A percentile compares a stretch with the other conserved stretches of the same genome.
Conservation (phyloP, 2,797 vertebrate genomes). For the Rhinophrynus dorsalis region DNA sequence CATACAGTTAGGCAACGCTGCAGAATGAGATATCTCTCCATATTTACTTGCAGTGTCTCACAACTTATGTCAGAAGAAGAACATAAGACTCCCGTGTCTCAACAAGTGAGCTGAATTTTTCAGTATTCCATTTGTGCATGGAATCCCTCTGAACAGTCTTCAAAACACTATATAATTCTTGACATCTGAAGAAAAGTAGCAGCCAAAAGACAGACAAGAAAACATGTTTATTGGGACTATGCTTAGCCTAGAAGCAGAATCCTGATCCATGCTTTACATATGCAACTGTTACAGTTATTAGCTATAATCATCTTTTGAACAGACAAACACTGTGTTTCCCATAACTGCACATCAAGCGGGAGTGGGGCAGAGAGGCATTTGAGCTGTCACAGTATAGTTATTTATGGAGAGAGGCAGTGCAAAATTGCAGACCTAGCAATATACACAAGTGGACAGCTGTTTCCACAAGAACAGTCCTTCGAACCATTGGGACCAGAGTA, state of each 20-base stretch:
- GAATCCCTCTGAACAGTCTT: background rate
- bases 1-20: too few relatives aligned
- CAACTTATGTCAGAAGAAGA: too few relatives aligned
- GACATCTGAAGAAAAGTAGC: background rate
- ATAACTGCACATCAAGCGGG: background rate
- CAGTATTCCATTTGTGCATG: too few relatives aligned
- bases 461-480: background rate
- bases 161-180: background rate
- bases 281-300: background rate
- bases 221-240: conserved; percentile 30
- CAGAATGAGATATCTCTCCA: too few relatives aligned
- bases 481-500: background rate
- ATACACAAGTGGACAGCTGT: background rate
- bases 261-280: background rate
- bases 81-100: too few relatives aligned
- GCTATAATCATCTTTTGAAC: background rate
- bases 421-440: background rate
- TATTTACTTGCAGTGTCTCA: too few relatives aligned
- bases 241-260: background rate
- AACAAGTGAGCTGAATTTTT: too few relatives aligned
- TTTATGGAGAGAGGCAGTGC: background rate
- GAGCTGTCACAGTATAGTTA: background rate
- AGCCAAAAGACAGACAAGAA: conserved; percentile 9
- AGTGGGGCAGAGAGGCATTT: background rate
- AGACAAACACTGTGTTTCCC: background rate